Base-by-base conservation (phyloP, 2,113 vertebrate species). In the Chelonoidis abingdonii region DNA sequence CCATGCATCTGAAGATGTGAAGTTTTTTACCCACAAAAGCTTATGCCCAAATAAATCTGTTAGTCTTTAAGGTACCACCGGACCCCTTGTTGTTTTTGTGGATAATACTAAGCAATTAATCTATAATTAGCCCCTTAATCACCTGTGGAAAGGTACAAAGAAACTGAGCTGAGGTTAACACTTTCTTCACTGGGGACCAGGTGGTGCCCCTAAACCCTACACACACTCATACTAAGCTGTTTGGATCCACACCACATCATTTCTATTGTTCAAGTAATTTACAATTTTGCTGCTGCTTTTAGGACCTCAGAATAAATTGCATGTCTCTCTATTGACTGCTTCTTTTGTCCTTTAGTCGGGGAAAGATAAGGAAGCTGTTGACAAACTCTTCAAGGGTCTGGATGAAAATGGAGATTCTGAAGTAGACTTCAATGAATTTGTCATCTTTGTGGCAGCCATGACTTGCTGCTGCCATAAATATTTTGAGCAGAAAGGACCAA, bases 401-500 rank as follows among this genome's bases (percentile, higher is more conserved):
- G 98, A 99, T 27, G 85, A 97, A 19, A 97, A 98, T 0, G 93
- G 97, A 1, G 98, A 98, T 69, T 87, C 86, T 1, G 89, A 98
- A 92, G 96, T 99, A 49, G 98, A 98, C 97, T 99, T 99, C 98
- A 97, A 24, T 1, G 98, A 99, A 95, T 99, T 98, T 87, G 44
- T 98, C 7, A 85, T 97, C 76, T 90, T 98, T 9, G 95, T 98
- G 25, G 96, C 98, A 16, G 35, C 92, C 3, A 79, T 99, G 49
- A 97, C 97, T 25, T 97, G 95, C 3, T 91, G 95, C 91, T 98
- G 97, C 65, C 98, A 99, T 72, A 65, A 92, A 44, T 95, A 90
- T 83, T 97, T 97, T 56, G 75, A 95, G 84, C 59, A 95, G 91
- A 91, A 93, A 5, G 83, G 83, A 54, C 49, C 54, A n/a, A 80